These are phyloP conservation scores for Heterochromis multidens DNA, from an alignment of 2,113 vertebrate species.

Conservation along the genomic window DNA sequence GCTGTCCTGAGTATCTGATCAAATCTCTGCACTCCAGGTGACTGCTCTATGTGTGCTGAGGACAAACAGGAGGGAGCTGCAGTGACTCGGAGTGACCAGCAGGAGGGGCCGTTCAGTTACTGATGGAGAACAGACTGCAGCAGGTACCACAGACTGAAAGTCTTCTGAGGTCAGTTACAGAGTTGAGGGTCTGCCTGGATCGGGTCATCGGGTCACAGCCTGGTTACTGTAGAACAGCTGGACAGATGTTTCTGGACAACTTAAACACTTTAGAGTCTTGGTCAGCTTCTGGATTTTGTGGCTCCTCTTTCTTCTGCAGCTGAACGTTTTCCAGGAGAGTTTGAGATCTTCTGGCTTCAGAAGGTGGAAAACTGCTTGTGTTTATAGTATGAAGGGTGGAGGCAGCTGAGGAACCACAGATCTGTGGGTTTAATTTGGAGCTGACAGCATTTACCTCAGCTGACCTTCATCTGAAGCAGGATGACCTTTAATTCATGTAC, in stretches of 20 bases:
- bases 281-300: background rate
- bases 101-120: background rate
- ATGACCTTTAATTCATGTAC: background rate
- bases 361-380: background rate
- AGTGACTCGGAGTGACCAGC: background rate
- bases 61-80: background rate
- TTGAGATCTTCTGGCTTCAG: background rate
- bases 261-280: background rate
- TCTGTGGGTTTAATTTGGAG: background rate
- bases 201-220: too few species aligned
- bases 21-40: background rate
- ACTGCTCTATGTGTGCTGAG: background rate
- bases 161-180: background rate
- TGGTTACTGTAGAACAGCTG: background rate
- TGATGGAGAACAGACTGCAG: background rate
- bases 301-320: background rate
- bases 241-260: background rate
- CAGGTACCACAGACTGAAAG: background rate
- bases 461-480: background rate
- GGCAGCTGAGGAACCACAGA: background rate
- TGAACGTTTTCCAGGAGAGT: background rate
- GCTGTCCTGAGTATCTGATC: background rate
- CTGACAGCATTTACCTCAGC: background rate
- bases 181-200: too few species aligned
- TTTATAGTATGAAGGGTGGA: background rate